Conservation (phyloP, 2,888 invertebrate genomes). For the Caenorhabditis sp. region DNA sequence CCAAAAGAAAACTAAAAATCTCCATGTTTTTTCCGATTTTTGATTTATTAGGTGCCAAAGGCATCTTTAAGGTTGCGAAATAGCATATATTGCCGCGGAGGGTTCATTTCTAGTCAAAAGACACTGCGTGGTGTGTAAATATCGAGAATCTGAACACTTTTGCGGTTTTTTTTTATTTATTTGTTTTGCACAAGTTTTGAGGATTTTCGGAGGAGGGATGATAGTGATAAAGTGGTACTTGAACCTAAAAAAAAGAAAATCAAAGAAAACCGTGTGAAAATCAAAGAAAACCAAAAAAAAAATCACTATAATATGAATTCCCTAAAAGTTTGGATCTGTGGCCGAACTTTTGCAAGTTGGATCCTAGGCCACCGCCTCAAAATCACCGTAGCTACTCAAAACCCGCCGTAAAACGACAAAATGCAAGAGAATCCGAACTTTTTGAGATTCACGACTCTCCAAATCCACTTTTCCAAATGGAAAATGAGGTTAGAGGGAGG, state of each 20-base stretch:
- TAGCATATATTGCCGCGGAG: background rate
- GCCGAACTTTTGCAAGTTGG: too few species aligned
- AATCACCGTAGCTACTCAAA: too few species aligned
- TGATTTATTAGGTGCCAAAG: conserved; percentile 10
- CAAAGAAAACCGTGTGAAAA: too few species aligned
- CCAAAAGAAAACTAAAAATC: background rate
- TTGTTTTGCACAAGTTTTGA: background rate
- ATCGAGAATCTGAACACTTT: background rate
- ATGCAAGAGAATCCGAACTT: too few species aligned
- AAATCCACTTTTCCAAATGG: too few species aligned
- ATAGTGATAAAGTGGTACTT: background rate
- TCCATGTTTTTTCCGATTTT: background rate
- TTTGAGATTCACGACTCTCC: too few species aligned
- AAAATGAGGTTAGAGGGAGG: too few species aligned
- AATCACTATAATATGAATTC: too few species aligned
- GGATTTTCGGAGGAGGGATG: background rate
- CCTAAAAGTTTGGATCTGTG: too few species aligned
- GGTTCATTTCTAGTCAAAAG: background rate
- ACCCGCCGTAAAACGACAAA: too few species aligned
- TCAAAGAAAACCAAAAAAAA: too few species aligned
- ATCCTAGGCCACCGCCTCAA: too few species aligned
- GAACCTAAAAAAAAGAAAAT: background rate
- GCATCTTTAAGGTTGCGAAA: background rate
- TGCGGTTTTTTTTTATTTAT: background rate
- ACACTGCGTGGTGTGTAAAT: background rate